Percentiles rank a stretch among this genome's conserved stretches.
Evolutionary conservation across 1,140 invertebrate species (phyloP).

Genomic region (Apocrypta bakeri): DNA sequence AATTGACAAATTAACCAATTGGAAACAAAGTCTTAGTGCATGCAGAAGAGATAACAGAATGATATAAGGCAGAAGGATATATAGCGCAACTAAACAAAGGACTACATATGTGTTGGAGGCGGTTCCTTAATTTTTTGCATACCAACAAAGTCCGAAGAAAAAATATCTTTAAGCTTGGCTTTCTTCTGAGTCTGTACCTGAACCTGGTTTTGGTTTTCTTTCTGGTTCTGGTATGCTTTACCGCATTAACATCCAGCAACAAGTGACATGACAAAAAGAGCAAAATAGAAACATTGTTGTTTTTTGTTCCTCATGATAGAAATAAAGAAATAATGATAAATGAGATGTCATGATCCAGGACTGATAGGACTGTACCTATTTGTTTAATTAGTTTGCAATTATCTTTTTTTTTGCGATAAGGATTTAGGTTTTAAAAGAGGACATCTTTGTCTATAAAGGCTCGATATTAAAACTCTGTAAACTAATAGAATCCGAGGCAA

Average conservation of each 20-base stretch:
- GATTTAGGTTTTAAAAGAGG: neutral
- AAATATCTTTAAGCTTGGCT: conserved; percentile 85
- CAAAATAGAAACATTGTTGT: conserved; percentile 38
- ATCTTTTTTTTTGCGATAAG: neutral
- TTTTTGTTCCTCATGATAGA: conserved; percentile 43
- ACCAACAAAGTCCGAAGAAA: conserved; percentile 83
- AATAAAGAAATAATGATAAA: conserved; percentile 44
- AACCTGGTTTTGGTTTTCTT: conserved; percentile 68
- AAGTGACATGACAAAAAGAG: conserved; percentile 66
- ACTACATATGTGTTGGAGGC: conserved; percentile 53
- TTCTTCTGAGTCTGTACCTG: conserved; percentile 80
- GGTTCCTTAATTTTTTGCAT: conserved; percentile 64
- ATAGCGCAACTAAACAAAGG: conserved; percentile 56
- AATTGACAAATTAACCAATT: conserved; percentile 49
- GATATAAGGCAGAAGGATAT: conserved; percentile 43
- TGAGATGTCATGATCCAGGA: conserved; percentile 42
- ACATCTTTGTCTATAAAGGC: neutral
- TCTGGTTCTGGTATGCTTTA: conserved; percentile 83
- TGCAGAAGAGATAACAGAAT: conserved; percentile 52
- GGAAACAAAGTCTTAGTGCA: conserved; percentile 46
- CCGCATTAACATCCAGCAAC: conserved; percentile 60
- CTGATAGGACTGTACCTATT: neutral
- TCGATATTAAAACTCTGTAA: neutral
- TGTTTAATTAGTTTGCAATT: neutral
- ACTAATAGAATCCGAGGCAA: neutral